Conservation (phyloP, 2,888 invertebrate genomes). For the Elgonia sp. region DNA sequence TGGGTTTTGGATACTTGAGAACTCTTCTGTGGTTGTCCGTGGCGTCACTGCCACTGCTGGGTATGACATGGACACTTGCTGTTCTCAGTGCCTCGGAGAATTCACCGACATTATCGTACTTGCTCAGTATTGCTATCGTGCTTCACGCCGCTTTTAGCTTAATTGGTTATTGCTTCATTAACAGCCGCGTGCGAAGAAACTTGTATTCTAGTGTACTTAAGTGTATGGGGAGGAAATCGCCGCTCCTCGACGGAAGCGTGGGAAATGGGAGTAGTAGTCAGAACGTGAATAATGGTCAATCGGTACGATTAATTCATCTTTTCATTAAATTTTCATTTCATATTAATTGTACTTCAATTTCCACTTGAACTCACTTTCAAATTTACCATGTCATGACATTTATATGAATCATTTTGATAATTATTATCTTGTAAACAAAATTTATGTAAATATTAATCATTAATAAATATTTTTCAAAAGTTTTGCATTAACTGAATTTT, state of each 20-base stretch:
- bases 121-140: constrained; percentile 92
- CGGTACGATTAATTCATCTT: constrained; percentile 85
- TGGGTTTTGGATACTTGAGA: constrained; percentile 91
- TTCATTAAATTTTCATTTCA: background rate
- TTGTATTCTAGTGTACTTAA: constrained; percentile 90
- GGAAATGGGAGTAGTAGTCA: constrained; percentile 92
- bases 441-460: no score
- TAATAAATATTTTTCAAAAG: background rate
- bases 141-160: constrained; percentile 94
- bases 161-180: constrained; percentile 95
- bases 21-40: constrained; percentile 96
- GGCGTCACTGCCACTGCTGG: constrained; percentile 94
- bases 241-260: constrained; percentile 92
- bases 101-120: constrained; percentile 91
- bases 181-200: constrained; percentile 94
- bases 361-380: background rate
- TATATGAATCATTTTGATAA: no score
- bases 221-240: constrained; percentile 94
- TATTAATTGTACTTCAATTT: background rate
- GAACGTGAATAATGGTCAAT: constrained; percentile 89
- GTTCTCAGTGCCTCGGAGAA: constrained; percentile 93
- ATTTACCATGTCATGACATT: no score
- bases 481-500: background rate
- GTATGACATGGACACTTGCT: constrained; percentile 95
- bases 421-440: no score